phyloP scores from a whole-genome alignment of 2,113 vertebrate species.

The Panurus biarmicus region DNA sequence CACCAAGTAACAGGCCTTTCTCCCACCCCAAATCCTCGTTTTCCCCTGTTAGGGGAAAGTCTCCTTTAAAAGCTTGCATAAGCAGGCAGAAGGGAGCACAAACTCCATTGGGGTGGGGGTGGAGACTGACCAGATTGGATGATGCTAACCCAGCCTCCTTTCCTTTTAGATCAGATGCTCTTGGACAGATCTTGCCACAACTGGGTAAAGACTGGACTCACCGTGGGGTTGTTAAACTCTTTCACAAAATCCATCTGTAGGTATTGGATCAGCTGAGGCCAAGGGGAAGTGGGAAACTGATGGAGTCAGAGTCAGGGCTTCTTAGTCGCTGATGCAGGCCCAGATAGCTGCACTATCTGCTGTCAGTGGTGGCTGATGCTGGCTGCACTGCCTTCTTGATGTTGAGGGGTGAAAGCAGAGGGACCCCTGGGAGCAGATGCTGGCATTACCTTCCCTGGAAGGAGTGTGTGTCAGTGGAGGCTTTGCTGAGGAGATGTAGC shows the following conservation, averaged over 20 bases:
- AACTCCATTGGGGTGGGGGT: neutral
- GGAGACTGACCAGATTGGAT: neutral
- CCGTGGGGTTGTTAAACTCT: slow-evolving; percentile 86
- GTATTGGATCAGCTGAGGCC: neutral
- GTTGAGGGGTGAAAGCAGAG: neutral
- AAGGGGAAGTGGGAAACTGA: neutral
- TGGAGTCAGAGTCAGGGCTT: neutral
- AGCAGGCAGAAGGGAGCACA: neutral
- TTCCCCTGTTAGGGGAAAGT: neutral
- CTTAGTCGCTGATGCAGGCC: neutral
- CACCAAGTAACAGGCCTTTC: slow-evolving; percentile 81
- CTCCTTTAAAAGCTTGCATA: neutral
- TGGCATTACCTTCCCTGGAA: neutral
- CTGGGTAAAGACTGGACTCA: slow-evolving; percentile 98
- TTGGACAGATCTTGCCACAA: slow-evolving; percentile 91
- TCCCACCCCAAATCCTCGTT: neutral
- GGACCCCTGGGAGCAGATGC: neutral
- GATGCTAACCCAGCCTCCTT: neutral
- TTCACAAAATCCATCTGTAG: slow-evolving; percentile 92
- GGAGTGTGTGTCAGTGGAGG: neutral
- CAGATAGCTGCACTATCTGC: neutral
- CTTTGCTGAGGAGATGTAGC: neutral
- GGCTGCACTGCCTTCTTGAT: neutral
- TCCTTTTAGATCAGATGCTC: slow-evolving; percentile 82
- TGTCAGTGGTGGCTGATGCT: neutral